A percentile compares a stretch with the other conserved stretches of the same genome.
Evolutionary conservation across 2,888 invertebrate species (phyloP).

Genomic region (Dryocosmus kuriphilus): DNA sequence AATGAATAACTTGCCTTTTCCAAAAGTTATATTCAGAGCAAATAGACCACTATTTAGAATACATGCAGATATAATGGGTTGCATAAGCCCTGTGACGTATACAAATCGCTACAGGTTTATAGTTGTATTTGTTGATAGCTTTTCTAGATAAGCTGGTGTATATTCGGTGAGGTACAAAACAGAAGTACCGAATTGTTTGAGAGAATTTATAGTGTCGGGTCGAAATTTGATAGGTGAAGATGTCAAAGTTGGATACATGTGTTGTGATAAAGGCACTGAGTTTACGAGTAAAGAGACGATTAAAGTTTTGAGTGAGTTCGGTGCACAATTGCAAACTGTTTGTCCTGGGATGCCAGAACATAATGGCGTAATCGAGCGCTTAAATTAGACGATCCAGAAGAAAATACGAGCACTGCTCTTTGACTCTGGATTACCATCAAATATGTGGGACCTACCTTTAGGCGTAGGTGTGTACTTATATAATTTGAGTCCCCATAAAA

Average conservation of each 20-base stretch:
- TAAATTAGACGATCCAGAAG: slow-evolving; percentile 28
- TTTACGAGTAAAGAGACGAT: slow-evolving; percentile 28
- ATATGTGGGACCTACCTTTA: slow-evolving; percentile 26
- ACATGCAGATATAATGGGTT: slow-evolving; percentile 21
- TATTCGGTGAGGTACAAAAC: neutral
- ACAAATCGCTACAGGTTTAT: slow-evolving; percentile 11
- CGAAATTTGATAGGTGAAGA: neutral
- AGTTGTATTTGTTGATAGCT: slow-evolving; percentile 16
- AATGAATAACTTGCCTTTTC: neutral
- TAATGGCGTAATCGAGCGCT: slow-evolving; percentile 45
- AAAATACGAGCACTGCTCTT: slow-evolving; percentile 18
- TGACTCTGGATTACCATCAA: slow-evolving; percentile 24
- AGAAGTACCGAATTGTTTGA: neutral
- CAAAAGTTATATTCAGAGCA: neutral
- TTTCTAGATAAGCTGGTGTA: neutral
- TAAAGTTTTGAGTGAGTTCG: slow-evolving; percentile 7
- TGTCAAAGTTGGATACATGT: slow-evolving; percentile 29
- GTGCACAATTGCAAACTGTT: neutral
- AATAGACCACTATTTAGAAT: neutral
- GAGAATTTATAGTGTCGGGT: neutral
- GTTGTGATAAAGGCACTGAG: slow-evolving; percentile 41
- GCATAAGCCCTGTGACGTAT: slow-evolving; percentile 2
- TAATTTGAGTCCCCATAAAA: slow-evolving; percentile 29
- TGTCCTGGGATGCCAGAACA: slow-evolving; percentile 49
- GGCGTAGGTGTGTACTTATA: neutral